Conservation (phyloP, 2,797 vertebrate species). For the Vespertilio murinus region DNA sequence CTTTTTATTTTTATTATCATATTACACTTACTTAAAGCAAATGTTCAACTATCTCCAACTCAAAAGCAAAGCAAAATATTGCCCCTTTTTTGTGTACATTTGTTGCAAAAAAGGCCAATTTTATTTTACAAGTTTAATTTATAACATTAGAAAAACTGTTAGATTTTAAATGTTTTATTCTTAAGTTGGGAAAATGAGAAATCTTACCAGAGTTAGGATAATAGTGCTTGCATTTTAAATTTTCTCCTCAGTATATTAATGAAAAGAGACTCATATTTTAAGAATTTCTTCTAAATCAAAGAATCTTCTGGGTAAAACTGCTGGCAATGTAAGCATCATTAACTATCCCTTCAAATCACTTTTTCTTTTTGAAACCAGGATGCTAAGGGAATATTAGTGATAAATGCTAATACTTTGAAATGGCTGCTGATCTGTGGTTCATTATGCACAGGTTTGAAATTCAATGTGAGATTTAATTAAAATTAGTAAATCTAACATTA, state of each 20-base stretch:
- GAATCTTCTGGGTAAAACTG: background rate
- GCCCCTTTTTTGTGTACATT: background rate
- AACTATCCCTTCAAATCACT: constrained; percentile 1
- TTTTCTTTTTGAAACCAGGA: background rate
- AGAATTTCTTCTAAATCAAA: constrained; percentile 31
- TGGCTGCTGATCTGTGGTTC: background rate
- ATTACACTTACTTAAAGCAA: background rate
- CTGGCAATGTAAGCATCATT: constrained; percentile 20
- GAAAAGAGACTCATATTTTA: constrained; percentile 4
- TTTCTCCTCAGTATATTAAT: constrained; percentile 10
- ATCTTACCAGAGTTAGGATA: constrained; percentile 22
- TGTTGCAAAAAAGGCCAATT: background rate
- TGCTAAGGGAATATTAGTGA: background rate
- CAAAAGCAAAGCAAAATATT: background rate
- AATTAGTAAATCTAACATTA: background rate
- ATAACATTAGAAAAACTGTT: background rate
- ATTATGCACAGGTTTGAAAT: background rate
- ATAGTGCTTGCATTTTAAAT: background rate
- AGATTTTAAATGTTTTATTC: background rate
- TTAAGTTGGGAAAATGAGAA: constrained; percentile 30
- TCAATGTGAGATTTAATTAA: background rate
- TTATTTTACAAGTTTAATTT: background rate
- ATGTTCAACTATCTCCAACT: background rate
- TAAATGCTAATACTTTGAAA: background rate
- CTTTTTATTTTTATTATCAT: background rate